Percentiles rank a stretch among this genome's conserved stretches.
phyloP scores from a whole-genome alignment of 2,113 vertebrate species.

The Corythaeola cristata region DNA sequence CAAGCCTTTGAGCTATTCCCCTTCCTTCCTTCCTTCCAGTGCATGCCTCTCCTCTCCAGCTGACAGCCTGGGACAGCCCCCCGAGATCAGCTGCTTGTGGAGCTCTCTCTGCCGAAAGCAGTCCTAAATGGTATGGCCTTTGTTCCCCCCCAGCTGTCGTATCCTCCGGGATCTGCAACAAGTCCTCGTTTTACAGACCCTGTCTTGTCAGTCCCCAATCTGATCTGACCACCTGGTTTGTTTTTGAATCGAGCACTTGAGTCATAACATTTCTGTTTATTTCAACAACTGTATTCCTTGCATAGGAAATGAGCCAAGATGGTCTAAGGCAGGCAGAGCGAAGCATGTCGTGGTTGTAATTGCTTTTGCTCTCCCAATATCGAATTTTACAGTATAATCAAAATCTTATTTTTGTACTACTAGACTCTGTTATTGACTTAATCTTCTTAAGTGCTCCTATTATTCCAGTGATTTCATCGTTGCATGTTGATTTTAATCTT shows the following conservation, averaged over 20 bases:
- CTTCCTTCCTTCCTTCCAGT: neutral
- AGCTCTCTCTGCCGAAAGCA: neutral
- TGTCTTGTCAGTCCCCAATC: conserved; percentile 59
- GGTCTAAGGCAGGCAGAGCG: conserved; percentile 66
- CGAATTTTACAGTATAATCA: conserved; percentile 71
- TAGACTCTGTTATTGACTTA: conserved; percentile 72
- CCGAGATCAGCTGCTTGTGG: neutral
- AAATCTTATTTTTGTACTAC: conserved; percentile 70
- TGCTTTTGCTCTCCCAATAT: conserved; percentile 67
- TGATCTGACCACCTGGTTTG: conserved; percentile 74
- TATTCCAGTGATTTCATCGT: conserved; percentile 77
- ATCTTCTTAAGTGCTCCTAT: conserved; percentile 79
- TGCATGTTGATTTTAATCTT: conserved; percentile 83
- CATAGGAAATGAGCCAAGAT: conserved; percentile 77
- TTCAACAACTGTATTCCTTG: conserved; percentile 71
- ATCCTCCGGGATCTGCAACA: conserved; percentile 46
- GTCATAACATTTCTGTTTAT: conserved; percentile 77
- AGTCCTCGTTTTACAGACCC: conserved; percentile 39
- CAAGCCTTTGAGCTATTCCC: neutral
- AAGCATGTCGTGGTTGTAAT: conserved; percentile 68
- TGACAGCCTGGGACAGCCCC: conserved; percentile 4
- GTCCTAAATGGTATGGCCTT: conserved; percentile 20
- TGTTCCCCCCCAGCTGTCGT: conserved; percentile 53
- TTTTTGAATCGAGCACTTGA: conserved; percentile 65
- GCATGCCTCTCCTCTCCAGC: neutral